These are phyloP conservation scores for Hylaeus anthracinus DNA, from an alignment of 1,140 invertebrate species.

Conservation along the genomic window DNA sequence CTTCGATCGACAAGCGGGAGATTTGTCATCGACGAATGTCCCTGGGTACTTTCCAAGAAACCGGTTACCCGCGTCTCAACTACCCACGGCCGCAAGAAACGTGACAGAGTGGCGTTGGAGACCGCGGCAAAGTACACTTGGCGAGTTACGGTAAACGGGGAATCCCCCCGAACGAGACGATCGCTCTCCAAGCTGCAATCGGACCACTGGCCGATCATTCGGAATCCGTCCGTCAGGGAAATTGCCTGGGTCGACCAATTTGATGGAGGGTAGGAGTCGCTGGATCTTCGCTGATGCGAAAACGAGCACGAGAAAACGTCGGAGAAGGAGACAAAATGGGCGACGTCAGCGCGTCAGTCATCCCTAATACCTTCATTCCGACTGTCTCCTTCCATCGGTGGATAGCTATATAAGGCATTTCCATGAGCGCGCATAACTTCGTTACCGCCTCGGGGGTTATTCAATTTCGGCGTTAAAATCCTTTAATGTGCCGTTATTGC, in stretches of 20 bases:
- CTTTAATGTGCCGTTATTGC: slow-evolving; percentile 78
- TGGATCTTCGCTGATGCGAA: slow-evolving; percentile 48
- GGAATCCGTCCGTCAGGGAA: slow-evolving; percentile 60
- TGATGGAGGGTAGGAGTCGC: slow-evolving; percentile 61
- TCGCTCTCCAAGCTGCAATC: not conserved
- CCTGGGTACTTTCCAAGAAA: not conserved
- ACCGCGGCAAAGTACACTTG: too few relatives aligned
- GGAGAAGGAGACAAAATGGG: slow-evolving; percentile 61
- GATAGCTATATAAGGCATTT: slow-evolving; percentile 67
- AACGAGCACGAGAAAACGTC: slow-evolving; percentile 54
- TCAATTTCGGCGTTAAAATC: slow-evolving; percentile 79
- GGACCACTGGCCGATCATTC: not conserved
- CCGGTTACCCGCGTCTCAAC: not conserved
- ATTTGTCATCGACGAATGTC: not conserved
- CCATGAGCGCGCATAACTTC: slow-evolving; percentile 73
- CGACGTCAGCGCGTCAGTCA: slow-evolving; percentile 76
- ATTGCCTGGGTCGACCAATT: slow-evolving; percentile 66
- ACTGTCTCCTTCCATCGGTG: slow-evolving; percentile 65
- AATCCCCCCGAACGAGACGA: too few relatives aligned
- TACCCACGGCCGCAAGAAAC: not conserved
- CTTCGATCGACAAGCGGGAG: not conserved
- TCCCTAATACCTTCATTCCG: slow-evolving; percentile 76
- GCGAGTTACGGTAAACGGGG: too few relatives aligned
- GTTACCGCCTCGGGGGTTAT: slow-evolving; percentile 76
- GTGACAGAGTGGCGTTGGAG: not conserved